Evolutionary conservation across 1,140 invertebrate species (phyloP), one percentile per base, ranked within the genome.

Genomic region (Calliopsis andreniformis): DNA sequence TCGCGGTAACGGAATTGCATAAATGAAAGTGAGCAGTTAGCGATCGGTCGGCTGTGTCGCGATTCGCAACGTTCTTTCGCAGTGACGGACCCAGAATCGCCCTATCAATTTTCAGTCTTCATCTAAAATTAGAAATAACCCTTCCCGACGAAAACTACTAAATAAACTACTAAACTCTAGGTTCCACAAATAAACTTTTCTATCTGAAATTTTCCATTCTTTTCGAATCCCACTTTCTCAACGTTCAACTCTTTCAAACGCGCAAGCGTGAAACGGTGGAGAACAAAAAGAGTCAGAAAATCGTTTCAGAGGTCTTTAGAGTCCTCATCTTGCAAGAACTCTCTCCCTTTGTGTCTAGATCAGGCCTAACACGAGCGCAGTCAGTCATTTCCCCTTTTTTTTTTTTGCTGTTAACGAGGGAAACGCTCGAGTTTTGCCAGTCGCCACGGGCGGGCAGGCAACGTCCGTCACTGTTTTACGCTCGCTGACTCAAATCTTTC

Each of bases 31-130:
- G 78, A 66, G 45, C 58, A 69, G 84, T 73, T 80, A 75, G 84
- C 84, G 87, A 89, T 87, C 84, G 79, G 53, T 45, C 73, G 73
- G 76, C 83, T 80, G 87, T 83, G 71, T 82, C 80, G 76, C 66
- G 56, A 79, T 73, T 66, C 56, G 67, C 45, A 68, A 63, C 69
- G 45, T 47, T 78, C 35, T 42, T n/a, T 18, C 35, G 49, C 35
- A 45, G 39, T 35, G 45, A 16, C 49, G 28, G 47, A 73, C 4
- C 5, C 32, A 14, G 16, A 18, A 47, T 30, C 42, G 43, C 42
- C 39, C 43, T 30, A 45, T 30, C 7, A n/a, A 18, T 8, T 18
- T 7, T 49, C 35, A 3, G 10, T 49, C 47, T 49, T n/a, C 20
- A 49, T 5, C 47, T n/a, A 6, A 23, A 39, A 39, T 39, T 39